These are phyloP conservation scores for Pollimyrus isidori DNA, from an alignment of 2,113 vertebrate genomes.

Conservation along the genomic window DNA sequence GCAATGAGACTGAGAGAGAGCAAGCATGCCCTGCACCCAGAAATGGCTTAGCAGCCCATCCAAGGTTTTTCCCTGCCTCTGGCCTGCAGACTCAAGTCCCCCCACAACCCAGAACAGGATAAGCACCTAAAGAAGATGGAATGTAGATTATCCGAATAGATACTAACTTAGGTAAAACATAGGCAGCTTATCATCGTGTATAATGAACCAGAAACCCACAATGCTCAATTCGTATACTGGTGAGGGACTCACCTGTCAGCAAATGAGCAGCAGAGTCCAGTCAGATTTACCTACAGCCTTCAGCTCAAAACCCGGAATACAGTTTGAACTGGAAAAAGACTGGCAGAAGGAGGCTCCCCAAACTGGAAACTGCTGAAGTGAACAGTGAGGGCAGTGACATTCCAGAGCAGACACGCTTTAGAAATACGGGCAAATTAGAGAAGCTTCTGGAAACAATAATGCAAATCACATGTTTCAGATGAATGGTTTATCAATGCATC, in stretches of 20 bases:
- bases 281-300: background rate
- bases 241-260: background rate
- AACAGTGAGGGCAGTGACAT: background rate
- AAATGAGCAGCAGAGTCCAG: background rate
- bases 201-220: background rate
- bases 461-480: background rate
- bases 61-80: too few relatives aligned
- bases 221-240: background rate
- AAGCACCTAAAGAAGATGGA: background rate
- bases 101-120: too few relatives aligned
- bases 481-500: background rate
- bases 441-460: background rate
- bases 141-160: background rate
- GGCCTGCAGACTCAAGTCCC: background rate
- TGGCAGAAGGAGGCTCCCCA: background rate
- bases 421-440: background rate
- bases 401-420: background rate
- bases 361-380: background rate
- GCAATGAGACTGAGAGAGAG: too few relatives aligned
- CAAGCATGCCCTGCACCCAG: too few relatives aligned
- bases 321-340: background rate
- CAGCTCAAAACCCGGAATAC: background rate
- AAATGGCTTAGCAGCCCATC: background rate
- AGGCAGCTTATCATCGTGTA: background rate
- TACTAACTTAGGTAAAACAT: background rate